A percentile compares a stretch with the other conserved stretches of the same genome.
These are phyloP conservation scores for Parauchenoglanis punctatus DNA, from an alignment of 2,797 vertebrate genomes.

Conservation along the genomic window DNA sequence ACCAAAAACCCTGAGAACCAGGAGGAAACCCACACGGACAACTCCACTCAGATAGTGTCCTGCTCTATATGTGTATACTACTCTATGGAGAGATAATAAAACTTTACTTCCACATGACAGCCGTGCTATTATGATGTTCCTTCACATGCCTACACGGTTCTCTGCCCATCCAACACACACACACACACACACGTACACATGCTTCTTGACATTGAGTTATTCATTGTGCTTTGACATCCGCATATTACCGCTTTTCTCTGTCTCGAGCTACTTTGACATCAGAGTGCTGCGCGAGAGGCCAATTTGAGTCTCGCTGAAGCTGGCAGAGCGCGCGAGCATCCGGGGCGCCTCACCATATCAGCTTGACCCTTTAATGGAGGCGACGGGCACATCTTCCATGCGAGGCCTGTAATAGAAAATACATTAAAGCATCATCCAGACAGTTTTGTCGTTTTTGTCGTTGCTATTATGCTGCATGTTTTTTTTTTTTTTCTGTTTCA, in stretches of 20 bases:
- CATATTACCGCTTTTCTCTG: conserved; percentile 27
- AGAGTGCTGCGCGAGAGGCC: conserved; percentile 9
- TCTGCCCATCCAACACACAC: neutral
- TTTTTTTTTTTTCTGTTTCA: conserved; percentile 22
- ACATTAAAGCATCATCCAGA: conserved; percentile 47
- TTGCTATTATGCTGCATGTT: conserved; percentile 20
- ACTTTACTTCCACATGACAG: conserved; percentile 22
- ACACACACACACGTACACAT: neutral
- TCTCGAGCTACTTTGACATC: conserved; percentile 39
- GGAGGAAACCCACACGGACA: neutral
- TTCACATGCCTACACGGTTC: conserved; percentile 20
- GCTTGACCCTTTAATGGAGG: conserved; percentile 52
- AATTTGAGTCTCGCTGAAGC: conserved; percentile 28
- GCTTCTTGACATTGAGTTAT: conserved; percentile 19
- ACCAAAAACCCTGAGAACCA: neutral
- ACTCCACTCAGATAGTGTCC: neutral
- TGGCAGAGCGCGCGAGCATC: neutral
- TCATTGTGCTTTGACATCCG: conserved; percentile 37
- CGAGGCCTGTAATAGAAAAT: conserved; percentile 45
- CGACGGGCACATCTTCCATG: conserved; percentile 17
- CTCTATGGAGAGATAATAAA: neutral
- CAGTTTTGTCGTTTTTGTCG: conserved; percentile 27
- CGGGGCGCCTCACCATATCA: conserved; percentile 26
- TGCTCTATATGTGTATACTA: neutral
- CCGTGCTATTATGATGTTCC: conserved; percentile 21